phyloP scores from a whole-genome alignment of 2,113 vertebrate species.

The Proteles cristata region DNA sequence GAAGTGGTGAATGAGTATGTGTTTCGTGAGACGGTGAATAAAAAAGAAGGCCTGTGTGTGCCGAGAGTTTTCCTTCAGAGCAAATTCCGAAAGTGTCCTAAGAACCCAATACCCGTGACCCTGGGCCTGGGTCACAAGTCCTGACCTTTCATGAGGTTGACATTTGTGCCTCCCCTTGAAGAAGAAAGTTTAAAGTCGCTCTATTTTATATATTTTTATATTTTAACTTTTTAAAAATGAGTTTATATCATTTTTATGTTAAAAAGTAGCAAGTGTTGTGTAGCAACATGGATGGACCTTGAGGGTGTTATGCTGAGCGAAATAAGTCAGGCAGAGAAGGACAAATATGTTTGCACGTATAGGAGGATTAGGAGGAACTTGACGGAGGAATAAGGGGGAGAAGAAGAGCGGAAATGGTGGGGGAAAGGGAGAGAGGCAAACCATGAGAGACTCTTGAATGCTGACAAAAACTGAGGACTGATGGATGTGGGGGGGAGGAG shows the following conservation, averaged over 20 bases:
- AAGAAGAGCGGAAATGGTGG: too few species aligned
- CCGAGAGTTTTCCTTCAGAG: conserved; percentile 96
- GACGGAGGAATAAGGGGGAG: too few species aligned
- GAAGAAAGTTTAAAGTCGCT: not conserved
- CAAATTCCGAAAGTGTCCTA: conserved; percentile 91
- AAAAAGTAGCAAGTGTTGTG: not conserved
- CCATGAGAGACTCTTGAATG: too few species aligned
- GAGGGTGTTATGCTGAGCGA: too few species aligned
- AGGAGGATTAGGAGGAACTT: too few species aligned
- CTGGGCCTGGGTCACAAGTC: not conserved
- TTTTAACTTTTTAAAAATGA: conserved; percentile 11
- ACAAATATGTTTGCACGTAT: too few species aligned
- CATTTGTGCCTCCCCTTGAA: not conserved
- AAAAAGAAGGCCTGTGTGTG: conserved; percentile 94
- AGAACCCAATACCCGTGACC: not conserved
- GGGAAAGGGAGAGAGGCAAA: too few species aligned
- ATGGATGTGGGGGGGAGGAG: too few species aligned
- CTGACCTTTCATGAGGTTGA: not conserved
- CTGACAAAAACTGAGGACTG: too few species aligned
- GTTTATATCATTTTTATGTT: conserved; percentile 34
- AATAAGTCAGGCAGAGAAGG: too few species aligned
- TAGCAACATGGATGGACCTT: too few species aligned
- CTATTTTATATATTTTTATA: conserved; percentile 49
- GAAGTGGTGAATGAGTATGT: conserved; percentile 92
- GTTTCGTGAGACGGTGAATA: conserved; percentile 95